Evolutionary conservation across 2,888 invertebrate species (phyloP).

Genomic region (Perizoma flavofasciatum): DNA sequence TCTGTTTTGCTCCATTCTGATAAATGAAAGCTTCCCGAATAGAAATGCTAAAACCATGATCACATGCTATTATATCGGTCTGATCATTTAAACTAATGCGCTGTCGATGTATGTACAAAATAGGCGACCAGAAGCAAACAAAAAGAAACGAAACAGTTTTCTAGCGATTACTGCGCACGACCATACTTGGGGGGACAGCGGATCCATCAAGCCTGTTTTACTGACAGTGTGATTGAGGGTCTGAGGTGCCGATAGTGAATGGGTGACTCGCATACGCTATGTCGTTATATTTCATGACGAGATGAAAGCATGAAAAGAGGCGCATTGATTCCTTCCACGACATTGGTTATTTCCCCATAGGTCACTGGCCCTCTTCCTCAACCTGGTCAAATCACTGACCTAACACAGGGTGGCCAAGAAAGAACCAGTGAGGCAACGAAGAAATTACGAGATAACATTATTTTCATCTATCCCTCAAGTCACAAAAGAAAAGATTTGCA

Average conservation of each 20-base stretch:
- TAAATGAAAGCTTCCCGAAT: neutral
- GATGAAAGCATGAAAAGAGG: conserved; percentile 1
- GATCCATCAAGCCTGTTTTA: conserved; percentile 35
- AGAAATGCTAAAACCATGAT: neutral
- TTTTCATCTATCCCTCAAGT: no score
- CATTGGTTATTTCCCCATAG: no score
- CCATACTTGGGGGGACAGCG: conserved; percentile 49
- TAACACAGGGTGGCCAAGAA: no score
- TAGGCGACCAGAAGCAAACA: conserved; percentile 22
- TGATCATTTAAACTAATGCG: conserved; percentile 25
- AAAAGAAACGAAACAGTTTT: conserved; percentile 31
- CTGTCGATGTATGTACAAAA: conserved; percentile 19
- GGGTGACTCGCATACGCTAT: conserved; percentile 21
- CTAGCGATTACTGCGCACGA: conserved; percentile 28
- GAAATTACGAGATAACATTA: no score
- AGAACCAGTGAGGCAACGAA: no score
- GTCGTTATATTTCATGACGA: conserved; percentile 23
- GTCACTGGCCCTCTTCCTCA: no score
- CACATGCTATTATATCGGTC: conserved; percentile 13
- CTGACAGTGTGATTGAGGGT: conserved; percentile 49
- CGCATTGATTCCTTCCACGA: no score
- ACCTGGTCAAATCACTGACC: no score
- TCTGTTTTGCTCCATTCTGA: neutral
- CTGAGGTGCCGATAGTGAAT: conserved; percentile 42
- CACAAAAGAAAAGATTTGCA: no score